Evolutionary conservation across 2,797 vertebrate genomes (phyloP), one percentile per base, ranked within the genome.

Genomic region (Hyperoplus lanceolatus): DNA sequence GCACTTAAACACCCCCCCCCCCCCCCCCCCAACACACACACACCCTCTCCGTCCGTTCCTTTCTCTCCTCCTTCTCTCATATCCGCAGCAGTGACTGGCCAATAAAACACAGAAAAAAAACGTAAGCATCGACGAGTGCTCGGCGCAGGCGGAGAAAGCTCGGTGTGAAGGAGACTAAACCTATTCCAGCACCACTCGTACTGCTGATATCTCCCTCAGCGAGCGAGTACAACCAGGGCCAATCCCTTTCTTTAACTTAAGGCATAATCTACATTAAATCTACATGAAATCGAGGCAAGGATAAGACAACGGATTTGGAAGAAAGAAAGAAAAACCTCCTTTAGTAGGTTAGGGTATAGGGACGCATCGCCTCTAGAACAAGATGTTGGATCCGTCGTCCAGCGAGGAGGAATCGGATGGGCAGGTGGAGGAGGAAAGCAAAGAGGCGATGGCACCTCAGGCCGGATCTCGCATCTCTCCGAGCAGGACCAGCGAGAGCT

Each of bases 351-450:
- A 73, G 67, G 54, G 41, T 60, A 77, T 51, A 73, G 75, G 83
- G 72, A 79, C 79, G 82, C 79, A 60, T 76, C 81, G 21, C 71
- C 81, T 74, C 61, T 69, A 84, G 74, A 63, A 50, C 81, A 92
- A 95, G 88, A 99, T 99, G 98, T 94, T 99, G 94, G 97, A 99
- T 91, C 98, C 98, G 79, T 99, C 98, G 93, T 99, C 98, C 94
- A 99, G 97, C 93, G 97, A 98, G 90, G 98, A 99, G 88, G 98
- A 99, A 92, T 98, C 97, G 49, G 98, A 99, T 88, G 98, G 97
- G 96, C 95, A 98, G 90, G 96, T 97, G 88, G 98, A 99, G 80
- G 97, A 98, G 91, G 98, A 99, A 89, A 96, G 96, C 94, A 97
- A 97, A 93, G 98, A 98, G 95, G 95, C 93, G 88, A 96, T 96